Conservation (phyloP, 1,140 invertebrate genomes). For the Papilio polyxenes region DNA sequence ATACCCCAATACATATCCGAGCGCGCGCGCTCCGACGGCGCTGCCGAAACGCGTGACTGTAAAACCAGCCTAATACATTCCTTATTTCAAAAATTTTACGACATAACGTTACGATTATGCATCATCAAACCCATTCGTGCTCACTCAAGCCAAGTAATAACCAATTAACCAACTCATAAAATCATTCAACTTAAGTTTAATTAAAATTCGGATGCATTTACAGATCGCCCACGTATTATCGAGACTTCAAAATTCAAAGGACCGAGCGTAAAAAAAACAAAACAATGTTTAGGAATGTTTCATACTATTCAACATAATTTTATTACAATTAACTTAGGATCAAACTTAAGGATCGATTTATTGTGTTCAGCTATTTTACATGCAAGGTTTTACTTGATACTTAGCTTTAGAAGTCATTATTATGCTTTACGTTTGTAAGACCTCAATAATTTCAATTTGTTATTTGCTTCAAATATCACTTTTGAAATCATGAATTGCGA, state of each 20-base stretch:
- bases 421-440: no score
- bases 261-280: not conserved
- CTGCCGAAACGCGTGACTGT: no score
- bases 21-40: no score
- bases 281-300: not conserved
- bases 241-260: not conserved
- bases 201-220: constrained; percentile 21
- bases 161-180: constrained; percentile 22
- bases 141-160: not conserved
- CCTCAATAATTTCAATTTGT: no score
- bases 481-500: no score
- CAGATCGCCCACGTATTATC: constrained; percentile 7
- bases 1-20: no score
- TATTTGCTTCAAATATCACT: no score
- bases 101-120: not conserved
- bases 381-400: not conserved
- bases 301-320: not conserved
- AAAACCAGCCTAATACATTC: no score
- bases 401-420: no score
- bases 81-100: not conserved
- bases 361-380: not conserved
- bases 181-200: constrained; percentile 28
- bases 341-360: not conserved
- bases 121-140: not conserved
- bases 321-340: not conserved